Conservation (phyloP, 2,888 invertebrate species). For the Ptychoptera contaminata region DNA sequence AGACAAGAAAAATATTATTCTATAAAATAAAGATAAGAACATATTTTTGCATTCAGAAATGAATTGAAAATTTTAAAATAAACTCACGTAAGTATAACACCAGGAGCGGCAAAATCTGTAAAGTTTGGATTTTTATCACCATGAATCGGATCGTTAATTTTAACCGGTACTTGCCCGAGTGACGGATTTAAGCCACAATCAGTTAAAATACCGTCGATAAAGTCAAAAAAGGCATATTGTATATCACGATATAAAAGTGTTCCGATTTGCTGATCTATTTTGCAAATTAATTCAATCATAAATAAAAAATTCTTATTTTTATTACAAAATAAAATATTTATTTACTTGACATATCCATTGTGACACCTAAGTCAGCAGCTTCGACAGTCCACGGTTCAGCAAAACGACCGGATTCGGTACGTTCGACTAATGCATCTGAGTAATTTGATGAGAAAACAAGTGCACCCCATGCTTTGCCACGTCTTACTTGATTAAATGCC, state of each 20-base stretch:
- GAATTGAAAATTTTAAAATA: neutral
- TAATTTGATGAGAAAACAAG: conserved; percentile 63
- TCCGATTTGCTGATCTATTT: conserved; percentile 75
- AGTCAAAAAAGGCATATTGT: conserved; percentile 53
- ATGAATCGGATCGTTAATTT: conserved; percentile 59
- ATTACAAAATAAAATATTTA: neutral
- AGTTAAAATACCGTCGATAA: conserved; percentile 45
- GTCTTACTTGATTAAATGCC: conserved; percentile 48
- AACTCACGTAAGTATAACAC: conserved; percentile 71
- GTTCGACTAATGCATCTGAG: conserved; percentile 45
- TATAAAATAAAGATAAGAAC: conserved; percentile 29
- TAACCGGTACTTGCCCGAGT: conserved; percentile 30
- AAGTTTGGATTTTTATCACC: conserved; percentile 66
- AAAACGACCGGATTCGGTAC: conserved; percentile 42
- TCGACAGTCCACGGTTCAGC: conserved; percentile 41
- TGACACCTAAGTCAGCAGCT: conserved; percentile 50
- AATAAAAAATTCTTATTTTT: too few species aligned
- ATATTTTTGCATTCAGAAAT: conserved; percentile 4
- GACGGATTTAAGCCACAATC: conserved; percentile 49
- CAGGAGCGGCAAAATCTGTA: conserved; percentile 89
- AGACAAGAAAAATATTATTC: conserved; percentile 85
- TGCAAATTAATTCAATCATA: conserved; percentile 16
- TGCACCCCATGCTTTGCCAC: conserved; percentile 62
- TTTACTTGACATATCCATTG: conserved; percentile 73
- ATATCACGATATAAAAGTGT: conserved; percentile 61